Evolutionary conservation across 2,797 vertebrate genomes (phyloP), one percentile per base, ranked within the genome.

Genomic region (Cephalopachus bancanus): DNA sequence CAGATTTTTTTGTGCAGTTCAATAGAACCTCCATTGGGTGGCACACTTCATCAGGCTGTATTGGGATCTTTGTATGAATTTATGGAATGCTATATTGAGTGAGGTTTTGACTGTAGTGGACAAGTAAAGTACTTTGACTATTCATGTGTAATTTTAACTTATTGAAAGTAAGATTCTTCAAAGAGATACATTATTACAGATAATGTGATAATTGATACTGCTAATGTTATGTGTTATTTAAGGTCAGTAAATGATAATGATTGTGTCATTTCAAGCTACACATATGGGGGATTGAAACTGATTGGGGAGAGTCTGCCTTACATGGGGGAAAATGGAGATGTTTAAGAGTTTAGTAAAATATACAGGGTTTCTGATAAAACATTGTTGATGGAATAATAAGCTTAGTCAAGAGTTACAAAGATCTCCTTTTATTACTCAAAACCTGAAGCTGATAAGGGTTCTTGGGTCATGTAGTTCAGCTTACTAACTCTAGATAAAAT

Each of bases 11-110:
- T 67, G 30, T 97, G 97, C 51, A 97, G 51, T 93, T 91, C 74
- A 72, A 3, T 51, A 64, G n/a, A 96, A 37, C 4, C 10, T 91
- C 97, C 97, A 95, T 92, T 96, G 65, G 97, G 97, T 96, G 97
- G 97, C 97, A 95, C 33, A 95, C 84, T 96, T 96, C 30, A 55
- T 93, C 94, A 95, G 72, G 67, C 57, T 95, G 94, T 83, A 37
- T 93, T 83, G 84, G 30, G 10, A 37, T 89, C 71, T 94, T 91
- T 93, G 10, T 89, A 53, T 81, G 60, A 30, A 60, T 91, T 79
- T 80, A n/a, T 78, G 57, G 71, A 90, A 33, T 84, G 20, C 24
- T 24, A 10, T 74, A 72, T 76, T 28, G 8, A 53, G 64, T 91
- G 57, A 60, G 20, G 22, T 83, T 96, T 96, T 89, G 62, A 24